Percentiles rank a stretch among this genome's conserved stretches.
phyloP scores from a whole-genome alignment of 2,888 invertebrate genomes.

The Tipula confusa region DNA sequence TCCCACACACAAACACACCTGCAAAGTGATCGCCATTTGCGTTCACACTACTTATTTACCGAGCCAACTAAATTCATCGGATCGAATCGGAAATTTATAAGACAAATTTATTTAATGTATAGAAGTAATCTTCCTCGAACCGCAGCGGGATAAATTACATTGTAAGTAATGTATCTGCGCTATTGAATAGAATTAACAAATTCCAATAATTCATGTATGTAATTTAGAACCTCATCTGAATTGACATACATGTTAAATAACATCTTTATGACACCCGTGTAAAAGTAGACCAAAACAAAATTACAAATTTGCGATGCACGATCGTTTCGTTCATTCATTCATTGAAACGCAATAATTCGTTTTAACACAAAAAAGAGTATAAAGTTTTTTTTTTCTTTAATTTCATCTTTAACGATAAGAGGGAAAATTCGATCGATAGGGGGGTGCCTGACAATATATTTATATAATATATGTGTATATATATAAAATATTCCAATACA shows the following conservation, averaged over 20 bases:
- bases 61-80: too few species aligned
- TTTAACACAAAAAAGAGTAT: neutral
- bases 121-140: too few species aligned
- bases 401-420: neutral
- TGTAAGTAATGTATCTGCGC: neutral
- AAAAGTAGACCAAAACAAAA: slow-evolving; percentile 20
- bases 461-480: too few species aligned
- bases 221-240: neutral
- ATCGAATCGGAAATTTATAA: too few species aligned
- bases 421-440: slow-evolving; percentile 12
- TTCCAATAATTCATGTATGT: neutral
- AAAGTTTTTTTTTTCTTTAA: neutral
- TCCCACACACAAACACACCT: too few species aligned
- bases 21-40: too few species aligned
- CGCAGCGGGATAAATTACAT: neutral
- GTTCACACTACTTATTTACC: too few species aligned
- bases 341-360: neutral
- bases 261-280: neutral
- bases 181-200: neutral
- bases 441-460: neutral
- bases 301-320: neutral
- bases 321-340: neutral
- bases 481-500: neutral
- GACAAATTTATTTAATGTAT: too few species aligned
- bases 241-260: neutral